Percentiles rank a stretch among this genome's conserved stretches.
phyloP scores from a whole-genome alignment of 1,140 invertebrate species.

The Bombyx mori region DNA sequence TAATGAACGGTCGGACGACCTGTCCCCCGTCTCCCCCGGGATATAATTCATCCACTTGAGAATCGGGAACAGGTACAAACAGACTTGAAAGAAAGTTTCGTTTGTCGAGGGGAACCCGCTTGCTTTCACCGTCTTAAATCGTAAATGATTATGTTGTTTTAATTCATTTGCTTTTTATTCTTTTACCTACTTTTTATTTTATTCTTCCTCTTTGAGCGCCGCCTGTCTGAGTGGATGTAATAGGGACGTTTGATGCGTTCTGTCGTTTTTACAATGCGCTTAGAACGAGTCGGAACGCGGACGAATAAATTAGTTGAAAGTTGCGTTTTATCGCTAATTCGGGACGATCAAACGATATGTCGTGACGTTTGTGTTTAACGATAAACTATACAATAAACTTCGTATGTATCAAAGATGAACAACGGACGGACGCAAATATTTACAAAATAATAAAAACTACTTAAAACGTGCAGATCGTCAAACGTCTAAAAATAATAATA shows the following conservation, averaged over 20 bases:
- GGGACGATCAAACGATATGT: conserved; percentile 9
- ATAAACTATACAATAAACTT: conserved; percentile 10
- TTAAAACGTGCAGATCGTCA: conserved; percentile 4
- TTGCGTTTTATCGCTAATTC: conserved; percentile 12
- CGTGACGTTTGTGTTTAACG: conserved; percentile 12
- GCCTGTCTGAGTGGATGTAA: conserved; percentile 58
- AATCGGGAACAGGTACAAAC: conserved; percentile 57
- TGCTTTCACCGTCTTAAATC: conserved; percentile 52
- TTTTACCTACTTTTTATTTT: conserved; percentile 45
- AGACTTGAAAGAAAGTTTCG: conserved; percentile 65
- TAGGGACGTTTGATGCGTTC: conserved; percentile 26
- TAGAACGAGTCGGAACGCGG: conserved; percentile 21
- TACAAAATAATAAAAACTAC: conserved; percentile 3
- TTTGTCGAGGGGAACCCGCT: conserved; percentile 53
- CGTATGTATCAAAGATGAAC: conserved; percentile 12
- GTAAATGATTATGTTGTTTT: conserved; percentile 69
- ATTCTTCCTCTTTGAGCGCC: conserved; percentile 50
- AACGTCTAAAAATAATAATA: conserved; percentile 5
- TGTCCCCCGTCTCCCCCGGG: conserved; percentile 53
- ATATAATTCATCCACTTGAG: conserved; percentile 67
- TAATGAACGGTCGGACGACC: conserved; percentile 39
- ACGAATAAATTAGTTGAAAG: conserved; percentile 28
- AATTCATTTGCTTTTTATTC: conserved; percentile 65
- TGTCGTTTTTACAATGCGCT: conserved; percentile 9
- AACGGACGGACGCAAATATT: conserved; percentile 5